Conservation (phyloP, 2,113 vertebrate genomes). For the Cyprinodon variegatus region DNA sequence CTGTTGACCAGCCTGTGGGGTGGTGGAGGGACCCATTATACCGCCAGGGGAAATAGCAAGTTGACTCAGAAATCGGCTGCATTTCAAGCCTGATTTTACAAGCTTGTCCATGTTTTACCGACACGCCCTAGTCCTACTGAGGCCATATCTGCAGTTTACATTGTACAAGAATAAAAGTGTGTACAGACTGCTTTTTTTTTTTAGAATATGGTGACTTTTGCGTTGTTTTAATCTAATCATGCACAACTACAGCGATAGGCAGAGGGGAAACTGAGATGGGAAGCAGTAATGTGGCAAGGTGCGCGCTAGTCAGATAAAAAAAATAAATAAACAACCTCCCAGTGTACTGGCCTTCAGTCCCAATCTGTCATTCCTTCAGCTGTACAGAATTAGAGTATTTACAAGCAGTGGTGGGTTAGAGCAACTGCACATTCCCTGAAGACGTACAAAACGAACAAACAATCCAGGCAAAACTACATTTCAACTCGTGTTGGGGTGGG, state of each 20-base stretch:
- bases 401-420: constrained; percentile 72
- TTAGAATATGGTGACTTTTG: constrained; percentile 75
- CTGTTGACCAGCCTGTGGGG: constrained; percentile 25
- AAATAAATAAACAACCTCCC: constrained; percentile 58
- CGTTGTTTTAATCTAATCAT: constrained; percentile 82
- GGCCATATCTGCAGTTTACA: constrained; percentile 59
- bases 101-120: constrained; percentile 36
- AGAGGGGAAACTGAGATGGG: constrained; percentile 81
- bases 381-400: constrained; percentile 88
- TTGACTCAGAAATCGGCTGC: constrained; percentile 23
- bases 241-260: constrained; percentile 90
- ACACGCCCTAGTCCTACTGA: constrained; percentile 29
- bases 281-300: constrained; percentile 85
- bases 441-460: constrained; percentile 58
- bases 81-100: constrained; percentile 34
- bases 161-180: constrained; percentile 75
- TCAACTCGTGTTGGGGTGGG: background rate
- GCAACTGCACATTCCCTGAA: constrained; percentile 51
- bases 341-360: constrained; percentile 95
- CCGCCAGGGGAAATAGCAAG: constrained; percentile 34
- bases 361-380: constrained; percentile 82
- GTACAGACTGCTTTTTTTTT: constrained; percentile 69
- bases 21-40: constrained; percentile 21
- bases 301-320: constrained; percentile 65
- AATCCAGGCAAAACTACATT: constrained; percentile 59